These are phyloP conservation scores for Rhabdomys pumilio DNA, from an alignment of 2,797 vertebrate species.

Conservation along the genomic window DNA sequence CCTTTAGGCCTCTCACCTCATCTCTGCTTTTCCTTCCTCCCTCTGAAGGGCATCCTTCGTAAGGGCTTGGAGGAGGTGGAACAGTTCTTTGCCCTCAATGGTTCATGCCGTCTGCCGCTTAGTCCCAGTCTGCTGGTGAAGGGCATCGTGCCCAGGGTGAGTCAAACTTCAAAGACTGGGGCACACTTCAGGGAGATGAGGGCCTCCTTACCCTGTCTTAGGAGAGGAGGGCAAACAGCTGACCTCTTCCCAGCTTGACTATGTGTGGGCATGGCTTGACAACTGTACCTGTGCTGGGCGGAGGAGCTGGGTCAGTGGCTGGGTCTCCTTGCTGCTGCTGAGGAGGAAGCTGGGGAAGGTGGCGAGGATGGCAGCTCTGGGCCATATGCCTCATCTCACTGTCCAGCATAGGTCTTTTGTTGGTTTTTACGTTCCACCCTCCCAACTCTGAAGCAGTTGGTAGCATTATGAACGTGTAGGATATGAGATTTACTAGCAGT, in stretches of 20 bases:
- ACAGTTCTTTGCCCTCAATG: conserved; percentile 94
- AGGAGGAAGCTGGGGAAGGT: neutral
- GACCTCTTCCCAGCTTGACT: neutral
- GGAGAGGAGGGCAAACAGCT: neutral
- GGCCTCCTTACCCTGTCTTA: neutral
- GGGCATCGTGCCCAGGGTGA: conserved; percentile 95
- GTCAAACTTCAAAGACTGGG: conserved; percentile 63
- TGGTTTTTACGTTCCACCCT: accelerated
- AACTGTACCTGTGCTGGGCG: neutral
- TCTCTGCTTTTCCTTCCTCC: accelerated
- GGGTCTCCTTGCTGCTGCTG: neutral
- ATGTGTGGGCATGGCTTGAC: neutral
- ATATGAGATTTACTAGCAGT: neutral
- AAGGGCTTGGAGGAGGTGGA: conserved; percentile 94
- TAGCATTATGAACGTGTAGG: neutral
- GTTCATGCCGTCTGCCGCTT: conserved; percentile 95
- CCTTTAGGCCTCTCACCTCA: neutral
- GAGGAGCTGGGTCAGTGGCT: neutral
- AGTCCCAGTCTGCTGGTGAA: conserved; percentile 95
- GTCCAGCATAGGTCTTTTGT: accelerated
- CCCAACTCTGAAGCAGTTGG: neutral
- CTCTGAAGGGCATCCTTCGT: conserved; percentile 92
- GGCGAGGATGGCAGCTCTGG: neutral
- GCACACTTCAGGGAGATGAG: neutral
- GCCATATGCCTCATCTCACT: accelerated